These are phyloP conservation scores for Scaptodrosophila latifasciaeformis DNA, from an alignment of 2,888 invertebrate species.

Conservation along the genomic window DNA sequence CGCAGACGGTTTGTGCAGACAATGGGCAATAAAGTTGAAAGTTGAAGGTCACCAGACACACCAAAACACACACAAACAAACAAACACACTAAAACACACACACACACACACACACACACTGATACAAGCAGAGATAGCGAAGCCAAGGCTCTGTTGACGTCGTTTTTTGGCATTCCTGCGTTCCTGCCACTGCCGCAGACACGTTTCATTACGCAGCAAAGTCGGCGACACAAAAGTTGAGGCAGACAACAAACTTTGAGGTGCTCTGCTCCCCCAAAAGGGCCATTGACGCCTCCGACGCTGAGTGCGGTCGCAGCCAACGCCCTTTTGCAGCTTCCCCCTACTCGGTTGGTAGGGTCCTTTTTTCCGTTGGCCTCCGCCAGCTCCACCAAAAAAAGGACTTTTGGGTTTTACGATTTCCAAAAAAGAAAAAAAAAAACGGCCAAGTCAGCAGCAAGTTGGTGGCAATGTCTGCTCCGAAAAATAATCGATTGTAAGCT, in stretches of 20 bases:
- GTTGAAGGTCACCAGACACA: slow-evolving; percentile 53
- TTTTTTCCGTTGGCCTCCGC: too few species aligned
- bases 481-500: slow-evolving; percentile 51
- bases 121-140: slow-evolving; percentile 42
- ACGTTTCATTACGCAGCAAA: slow-evolving; percentile 12
- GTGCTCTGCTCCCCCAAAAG: slow-evolving; percentile 21
- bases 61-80: slow-evolving; percentile 22
- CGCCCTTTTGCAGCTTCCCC: slow-evolving; percentile 25
- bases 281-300: slow-evolving; percentile 22
- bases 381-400: slow-evolving; percentile 11
- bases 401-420: slow-evolving; percentile 4
- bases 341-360: slow-evolving; percentile 10
- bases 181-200: too few species aligned
- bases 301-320: slow-evolving; percentile 16
- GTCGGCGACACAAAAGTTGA: slow-evolving; percentile 32
- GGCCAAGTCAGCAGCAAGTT: background rate
- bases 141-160: slow-evolving; percentile 37
- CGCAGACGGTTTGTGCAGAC: slow-evolving; percentile 21
- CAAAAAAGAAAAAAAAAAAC: background rate
- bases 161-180: slow-evolving; percentile 52
- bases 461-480: background rate
- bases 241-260: slow-evolving; percentile 45
- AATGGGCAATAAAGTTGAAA: slow-evolving; percentile 21
- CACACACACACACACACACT: background rate
- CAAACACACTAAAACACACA: background rate